Evolutionary conservation across 2,888 invertebrate genomes (phyloP).

Genomic region (Callinectes sapidus): DNA sequence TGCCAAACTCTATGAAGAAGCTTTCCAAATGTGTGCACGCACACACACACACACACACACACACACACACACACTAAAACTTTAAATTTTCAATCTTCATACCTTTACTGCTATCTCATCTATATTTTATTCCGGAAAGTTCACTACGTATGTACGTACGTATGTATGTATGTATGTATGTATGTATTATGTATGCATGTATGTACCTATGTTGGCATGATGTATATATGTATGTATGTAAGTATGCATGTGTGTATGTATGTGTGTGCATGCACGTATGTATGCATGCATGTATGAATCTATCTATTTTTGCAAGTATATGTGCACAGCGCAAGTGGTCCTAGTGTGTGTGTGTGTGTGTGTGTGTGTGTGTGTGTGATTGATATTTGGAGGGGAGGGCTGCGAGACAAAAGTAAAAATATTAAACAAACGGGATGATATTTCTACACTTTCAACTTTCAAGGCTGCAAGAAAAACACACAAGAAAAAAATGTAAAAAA

Average conservation of each 20-base stretch:
- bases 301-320: background rate
- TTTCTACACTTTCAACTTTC: background rate
- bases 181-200: background rate
- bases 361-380: background rate
- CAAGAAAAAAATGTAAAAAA: background rate
- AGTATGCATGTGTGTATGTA: background rate
- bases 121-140: background rate
- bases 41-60: no score
- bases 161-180: background rate
- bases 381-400: background rate
- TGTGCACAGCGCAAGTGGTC: no score
- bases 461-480: background rate
- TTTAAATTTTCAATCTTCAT: background rate
- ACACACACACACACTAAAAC: background rate
- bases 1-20: no score
- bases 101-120: background rate
- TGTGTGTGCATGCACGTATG: background rate
- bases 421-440: background rate
- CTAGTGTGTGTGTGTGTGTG: no score
- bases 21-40: no score
- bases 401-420: background rate
- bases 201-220: no score
- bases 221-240: background rate
- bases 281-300: background rate
- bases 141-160: background rate